Evolutionary conservation across 2,797 vertebrate species (phyloP), one percentile per base, ranked within the genome.

Genomic region (Clarias laeviceps): DNA sequence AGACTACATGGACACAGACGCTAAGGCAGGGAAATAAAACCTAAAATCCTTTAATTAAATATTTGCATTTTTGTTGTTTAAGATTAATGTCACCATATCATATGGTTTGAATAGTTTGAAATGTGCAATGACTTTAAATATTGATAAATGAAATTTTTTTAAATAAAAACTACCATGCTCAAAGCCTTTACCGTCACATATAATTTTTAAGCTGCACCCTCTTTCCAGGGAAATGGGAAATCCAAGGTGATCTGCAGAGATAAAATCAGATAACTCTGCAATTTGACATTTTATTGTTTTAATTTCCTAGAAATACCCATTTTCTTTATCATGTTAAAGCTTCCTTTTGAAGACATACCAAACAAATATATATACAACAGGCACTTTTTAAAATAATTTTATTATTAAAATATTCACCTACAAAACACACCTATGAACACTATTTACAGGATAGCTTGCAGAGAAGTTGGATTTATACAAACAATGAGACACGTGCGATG

Each of bases 341-440:
- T 18, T 62, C 5, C 2, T n/a, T 62, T 27, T 62, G 20, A 37
- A 5, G 22, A 27, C 1, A 18, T 14, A 45, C 2, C 24, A 80
- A 61, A 1, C 73, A 87, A 85, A 82, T 29, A 57, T 68, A 1
- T 84, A 84, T 11, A 45, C 69, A 68, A 50, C 61, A 84, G 74
- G 83, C 34, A 80, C 9, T 73, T 94, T 95, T 95, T 91, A 88
- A 45, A 45, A 92, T 84, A 84, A 92, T 95, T 95, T 96, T 96
- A 95, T 95, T 95, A 96, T 95, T 95, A 96, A 96, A 96, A 96
- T 95, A 96, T 93, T 94, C 93, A 96, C 94, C 94, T 95, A 95
- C 93, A 96, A 96, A 95, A 91, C 94, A 91, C 90, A 91, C 91
- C 94, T 96, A 96, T 96, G 92, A 94, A 96, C 95, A 95, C 92